Evolutionary conservation across 2,113 vertebrate genomes (phyloP), one percentile per base, ranked within the genome.

Genomic region (Indicator maculatus): DNA sequence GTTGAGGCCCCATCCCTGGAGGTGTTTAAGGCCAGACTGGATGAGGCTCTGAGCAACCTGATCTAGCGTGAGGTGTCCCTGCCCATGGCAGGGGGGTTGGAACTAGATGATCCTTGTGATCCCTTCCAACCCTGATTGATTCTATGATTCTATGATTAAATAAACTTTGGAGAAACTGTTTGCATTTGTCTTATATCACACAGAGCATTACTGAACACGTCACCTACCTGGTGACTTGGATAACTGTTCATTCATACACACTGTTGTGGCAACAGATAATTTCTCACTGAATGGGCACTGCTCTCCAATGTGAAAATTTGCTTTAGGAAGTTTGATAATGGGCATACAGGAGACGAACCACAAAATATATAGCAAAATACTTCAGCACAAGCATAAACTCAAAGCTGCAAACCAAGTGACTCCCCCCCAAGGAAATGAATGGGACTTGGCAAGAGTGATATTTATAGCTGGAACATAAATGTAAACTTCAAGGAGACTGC

Each of bases 151-250:
- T 36, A 36, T 36, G 36, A 36, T 36, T 36, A 75, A 72, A 75
- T 11, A 71, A 86, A 69, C 33, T 12, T 5, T 50, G 28, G 3
- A 41, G 28, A 75, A 89, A 75, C 24, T n/a, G 24, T 45, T n/a
- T 86, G 19, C 16, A 14, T 87, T 81, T 91, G 24, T 74, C 41
- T 39, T 21, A 5, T 2, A 52, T 18, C 58, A 21, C 1, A 11
- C 15, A 83, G 63, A 75, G 17, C 1, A 0, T 53, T 39, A 33
- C 30, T 66, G 38, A 47, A 16, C 23, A 1, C 1, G 16, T 31
- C 24, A 36, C 50, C 45, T 53, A 66, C 23, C 45, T 26, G 2
- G 39, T 27, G 39, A 33, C 30, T 60, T 39, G 38, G 28, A 27
- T 52, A 86, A 31, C 31, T 45, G 17, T 30, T 23, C 27, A 23